Base-by-base conservation (phyloP, 2,113 vertebrate species). In the Taurulus bubalis region DNA sequence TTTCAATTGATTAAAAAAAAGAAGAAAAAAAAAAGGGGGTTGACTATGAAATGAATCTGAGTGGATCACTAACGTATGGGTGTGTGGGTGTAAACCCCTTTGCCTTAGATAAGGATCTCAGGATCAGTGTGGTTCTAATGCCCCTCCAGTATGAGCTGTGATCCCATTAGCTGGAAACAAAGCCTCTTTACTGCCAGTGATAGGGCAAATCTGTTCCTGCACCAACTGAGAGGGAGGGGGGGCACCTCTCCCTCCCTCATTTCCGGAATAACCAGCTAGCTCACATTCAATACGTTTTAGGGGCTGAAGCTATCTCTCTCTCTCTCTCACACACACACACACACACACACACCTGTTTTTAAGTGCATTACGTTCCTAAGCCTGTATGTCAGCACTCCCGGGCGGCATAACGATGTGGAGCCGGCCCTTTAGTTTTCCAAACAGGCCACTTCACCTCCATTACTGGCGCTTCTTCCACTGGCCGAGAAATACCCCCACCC, bases 131-230 rank as follows among this genome's bases (percentile, higher is more conserved):
- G 82, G 86, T 93, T 95, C 77, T 87, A 94, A 95, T 92, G 89
- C 90, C 85, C 91, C 90, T 88, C 89, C 90, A 93, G 93, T 94
- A 90, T 77, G 80, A 92, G 90, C 85, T 59, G 81, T 93, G 94
- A 96, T 94, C 95, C 93, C 83, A 92, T 96, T 95, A 95, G 86
- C 91, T 91, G 84, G 82, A 94, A 94, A 94, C 90, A 95, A 96
- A 96, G 93, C 94, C 94, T 93, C 93, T 96, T 96, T 95, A 90
- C 94, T 89, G 93, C 91, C 80, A 94, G 86, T 85, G 95, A 96
- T 96, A 94, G 92, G 92, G 92, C 77, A 94, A 95, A 95, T 94
- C 94, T 90, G 92, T 88, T 94, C 83, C 89, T 90, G 91, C 80
- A 87, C 85, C 71, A 90, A 83, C 82, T 34, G 65, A 53, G 51